Evolutionary conservation across 2,797 vertebrate species (phyloP).

Genomic region (Craterocephalus amniculus): DNA sequence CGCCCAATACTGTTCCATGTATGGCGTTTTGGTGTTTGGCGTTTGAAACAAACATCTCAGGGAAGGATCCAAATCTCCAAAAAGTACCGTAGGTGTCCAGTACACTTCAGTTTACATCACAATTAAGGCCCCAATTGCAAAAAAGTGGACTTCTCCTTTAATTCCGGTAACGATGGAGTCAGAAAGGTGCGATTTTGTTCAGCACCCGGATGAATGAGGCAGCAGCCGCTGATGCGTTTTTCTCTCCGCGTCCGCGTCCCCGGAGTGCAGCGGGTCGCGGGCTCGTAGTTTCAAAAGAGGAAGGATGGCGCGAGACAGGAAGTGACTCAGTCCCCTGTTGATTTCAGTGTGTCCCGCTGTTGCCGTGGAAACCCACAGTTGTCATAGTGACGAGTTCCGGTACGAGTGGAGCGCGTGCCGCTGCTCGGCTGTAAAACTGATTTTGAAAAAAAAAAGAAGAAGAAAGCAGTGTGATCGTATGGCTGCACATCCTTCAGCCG

Average conservation of each 20-base stretch:
- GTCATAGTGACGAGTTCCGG: constrained; percentile 81
- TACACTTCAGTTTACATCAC: no score
- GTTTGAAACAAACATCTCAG: no score
- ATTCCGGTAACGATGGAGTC: no score
- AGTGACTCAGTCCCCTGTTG: constrained; percentile 85
- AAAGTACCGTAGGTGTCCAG: no score
- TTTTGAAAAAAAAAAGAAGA: not conserved
- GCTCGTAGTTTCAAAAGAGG: constrained; percentile 63
- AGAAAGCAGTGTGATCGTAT: not conserved
- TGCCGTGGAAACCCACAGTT: constrained; percentile 75
- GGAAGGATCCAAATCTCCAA: no score
- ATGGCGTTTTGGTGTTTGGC: no score
- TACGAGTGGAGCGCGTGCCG: constrained; percentile 46
- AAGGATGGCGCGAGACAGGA: constrained; percentile 77
- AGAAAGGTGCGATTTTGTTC: no score
- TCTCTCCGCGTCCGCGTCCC: not conserved
- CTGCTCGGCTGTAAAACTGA: constrained; percentile 25
- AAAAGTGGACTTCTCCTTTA: no score
- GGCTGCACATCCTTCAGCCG: not conserved
- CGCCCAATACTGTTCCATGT: no score
- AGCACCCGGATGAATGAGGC: no score
- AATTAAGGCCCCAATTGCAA: no score
- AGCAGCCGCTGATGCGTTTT: not conserved
- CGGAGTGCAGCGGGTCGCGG: not conserved
- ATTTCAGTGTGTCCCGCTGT: constrained; percentile 72